Base-by-base conservation (phyloP, 2,888 invertebrate species). In the Meteorus cinctellus region DNA sequence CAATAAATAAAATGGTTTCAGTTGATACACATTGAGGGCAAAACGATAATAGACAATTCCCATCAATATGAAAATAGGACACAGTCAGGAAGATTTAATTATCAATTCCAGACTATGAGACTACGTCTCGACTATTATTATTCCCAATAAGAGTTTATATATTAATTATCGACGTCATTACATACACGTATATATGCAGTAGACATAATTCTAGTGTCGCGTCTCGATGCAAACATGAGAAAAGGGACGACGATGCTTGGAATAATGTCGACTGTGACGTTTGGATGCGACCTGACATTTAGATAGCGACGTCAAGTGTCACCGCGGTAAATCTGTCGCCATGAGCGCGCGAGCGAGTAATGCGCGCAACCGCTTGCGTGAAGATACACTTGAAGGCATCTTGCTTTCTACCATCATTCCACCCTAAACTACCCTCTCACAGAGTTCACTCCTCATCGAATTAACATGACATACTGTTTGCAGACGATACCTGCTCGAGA, bases 381-480 rank as follows among this genome's bases (percentile, higher is more conserved):
- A 55, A 55, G 55, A 55, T 79, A 78, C 74, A 77, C 74, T 79
- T 76, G 78, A 63, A 72, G 78, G 71, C 75, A 76, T 75, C 72
- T 45, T 59, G 74, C 75, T 73, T 19, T 19, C 55, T 55, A 55
- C 55, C 19, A 77, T 73, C 76, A 77, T 72, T 79, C 63, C 51
- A 59, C 79, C 77, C 80, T 75, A 59, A 75, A 51, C 77, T 71
- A 70, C 78, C 73, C 78, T 77, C 69, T 48, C 72, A 51, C 83
- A 82, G 87, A 86, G 86, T 86, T 86, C 85, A 85, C 86, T 88
- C 83, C 83, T 89, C 88, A 89, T 89, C 89, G 87, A 89, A 89
- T 89, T 89, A 89, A 85, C 87, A 85, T 86, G 83, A 84, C 85
- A 86, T 85, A 84, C 59, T 55, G 86, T 86, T 87, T 84, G 85